Evolutionary conservation across 2,113 vertebrate species (phyloP), one percentile per base, ranked within the genome.

Genomic region (Alethe castanea): DNA sequence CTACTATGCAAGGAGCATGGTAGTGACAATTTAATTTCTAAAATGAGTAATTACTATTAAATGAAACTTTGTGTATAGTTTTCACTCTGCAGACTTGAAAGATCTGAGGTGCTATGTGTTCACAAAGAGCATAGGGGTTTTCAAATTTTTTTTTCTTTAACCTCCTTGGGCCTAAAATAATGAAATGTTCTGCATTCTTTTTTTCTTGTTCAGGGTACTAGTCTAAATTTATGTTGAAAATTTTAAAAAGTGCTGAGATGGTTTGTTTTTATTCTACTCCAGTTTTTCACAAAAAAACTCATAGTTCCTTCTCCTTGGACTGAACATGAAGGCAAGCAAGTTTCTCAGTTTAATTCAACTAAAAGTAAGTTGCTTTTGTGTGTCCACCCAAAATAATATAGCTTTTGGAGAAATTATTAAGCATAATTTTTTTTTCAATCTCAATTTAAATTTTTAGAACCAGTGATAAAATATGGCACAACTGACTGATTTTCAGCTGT

Each of bases 221-320:
- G 62, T 76, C 29, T 95, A 76, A 90, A 92, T 91, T 24, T 73
- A 53, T 54, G 13, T 48, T 78, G 38, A 54, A 36, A 76, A 19
- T 45, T 88, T 78, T 81, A 40, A 67, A 52, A 89, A 83, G 22
- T 47, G 38, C 45, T 93, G 25, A 82, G 28, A 35, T 76, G 19
- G 19, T 70, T 89, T 80, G 6, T 84, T 90, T 90, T 47, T 93
- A 8, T 95, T 78, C 38, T 77, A 12, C 91, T 95, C 28, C 94
- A 99, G 99, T 99, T 99, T 98, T 99, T 99, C 93, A 99, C 98
- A 54, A 99, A 99, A 97, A 98, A 98, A 87, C 93, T 98, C 83
- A 99, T 99, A 28, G 99, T 99, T 86, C 99, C 99, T 26, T 99
- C 99, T 60, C 99, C 99, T 42, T 99, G 99, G 99, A 98, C 97